Conservation (phyloP, 2,113 vertebrate genomes). For the Crotophaga sulcirostris region DNA sequence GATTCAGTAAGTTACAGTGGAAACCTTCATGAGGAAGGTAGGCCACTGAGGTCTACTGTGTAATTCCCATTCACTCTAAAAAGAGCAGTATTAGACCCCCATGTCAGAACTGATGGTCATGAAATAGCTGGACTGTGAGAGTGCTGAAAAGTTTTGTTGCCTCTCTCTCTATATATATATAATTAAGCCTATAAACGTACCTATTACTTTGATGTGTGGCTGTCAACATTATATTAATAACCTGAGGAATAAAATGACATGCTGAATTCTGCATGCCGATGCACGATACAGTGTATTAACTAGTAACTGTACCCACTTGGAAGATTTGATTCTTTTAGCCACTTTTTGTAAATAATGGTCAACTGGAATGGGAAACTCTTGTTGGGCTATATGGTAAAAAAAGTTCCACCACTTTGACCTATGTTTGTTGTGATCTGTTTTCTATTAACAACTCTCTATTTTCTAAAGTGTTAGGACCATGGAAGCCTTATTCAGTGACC, state of each 20-base stretch:
- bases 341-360: background rate
- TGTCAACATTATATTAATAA: background rate
- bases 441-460: background rate
- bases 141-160: background rate
- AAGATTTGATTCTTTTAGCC: background rate
- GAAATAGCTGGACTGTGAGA: background rate
- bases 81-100: background rate
- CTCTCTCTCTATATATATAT: too few relatives aligned
- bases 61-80: background rate
- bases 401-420: background rate
- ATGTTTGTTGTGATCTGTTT: rapidly evolving
- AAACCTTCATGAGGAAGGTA: background rate
- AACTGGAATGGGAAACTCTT: background rate
- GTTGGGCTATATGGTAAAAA: background rate
- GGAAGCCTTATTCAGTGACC: background rate
- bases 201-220: background rate
- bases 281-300: background rate
- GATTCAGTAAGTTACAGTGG: background rate
- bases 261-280: background rate
- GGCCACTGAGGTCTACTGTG: background rate
- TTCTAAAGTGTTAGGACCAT: background rate
- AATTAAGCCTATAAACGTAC: too few relatives aligned
- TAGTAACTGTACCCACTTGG: background rate
- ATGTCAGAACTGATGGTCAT: background rate
- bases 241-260: background rate